These are phyloP conservation scores for Eilema sororculum DNA, from an alignment of 2,888 invertebrate species.

Conservation along the genomic window DNA sequence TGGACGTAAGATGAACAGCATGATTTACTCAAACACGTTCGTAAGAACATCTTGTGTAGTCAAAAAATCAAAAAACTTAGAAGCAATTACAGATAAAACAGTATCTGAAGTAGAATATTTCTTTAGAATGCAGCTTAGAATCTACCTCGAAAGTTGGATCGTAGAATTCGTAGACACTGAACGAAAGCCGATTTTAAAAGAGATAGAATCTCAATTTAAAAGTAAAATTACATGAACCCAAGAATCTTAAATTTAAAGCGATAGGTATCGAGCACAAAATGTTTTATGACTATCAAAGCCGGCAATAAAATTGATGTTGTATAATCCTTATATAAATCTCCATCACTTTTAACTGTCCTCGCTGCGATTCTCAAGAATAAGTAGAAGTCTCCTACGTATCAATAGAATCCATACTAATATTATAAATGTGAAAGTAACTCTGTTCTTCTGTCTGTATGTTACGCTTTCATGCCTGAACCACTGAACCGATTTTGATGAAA, in stretches of 20 bases:
- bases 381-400: not conserved
- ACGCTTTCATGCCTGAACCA: too few species aligned
- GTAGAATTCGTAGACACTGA: conserved; percentile 31
- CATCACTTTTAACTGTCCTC: not conserved
- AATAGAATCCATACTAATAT: too few species aligned
- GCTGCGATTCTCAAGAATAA: not conserved
- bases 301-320: conserved; percentile 20
- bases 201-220: conserved; percentile 62
- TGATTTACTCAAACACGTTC: too few species aligned
- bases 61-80: not conserved
- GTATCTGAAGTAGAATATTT: conserved; percentile 18
- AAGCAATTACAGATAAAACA: not conserved
- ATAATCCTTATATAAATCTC: conserved; percentile 1
- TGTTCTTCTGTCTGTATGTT: too few species aligned
- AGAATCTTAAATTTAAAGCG: conserved; percentile 37
- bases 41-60: too few species aligned
- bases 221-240: conserved; percentile 60
- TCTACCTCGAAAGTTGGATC: conserved; percentile 24
- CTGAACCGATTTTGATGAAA: too few species aligned
- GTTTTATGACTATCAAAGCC: conserved; percentile 16
- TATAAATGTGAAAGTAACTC: too few species aligned
- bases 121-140: conserved; percentile 21
- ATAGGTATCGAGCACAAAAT: conserved; percentile 19
- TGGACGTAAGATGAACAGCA: too few species aligned
- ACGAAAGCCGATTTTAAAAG: conserved; percentile 53